These are phyloP conservation scores for Speoplatyrhinus poulsoni DNA, from an alignment of 2,113 vertebrate species.

Conservation along the genomic window DNA sequence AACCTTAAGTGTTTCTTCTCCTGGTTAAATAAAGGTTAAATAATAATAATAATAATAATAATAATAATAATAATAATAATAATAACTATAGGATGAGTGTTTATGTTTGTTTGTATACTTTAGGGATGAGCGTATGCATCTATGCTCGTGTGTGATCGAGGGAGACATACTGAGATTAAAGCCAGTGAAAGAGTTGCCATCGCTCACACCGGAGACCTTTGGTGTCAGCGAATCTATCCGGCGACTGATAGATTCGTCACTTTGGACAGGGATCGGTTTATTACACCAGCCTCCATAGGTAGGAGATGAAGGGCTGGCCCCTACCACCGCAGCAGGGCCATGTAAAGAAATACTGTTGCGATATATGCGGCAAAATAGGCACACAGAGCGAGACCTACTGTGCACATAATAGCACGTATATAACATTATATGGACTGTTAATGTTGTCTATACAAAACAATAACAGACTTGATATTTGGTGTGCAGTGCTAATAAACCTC, in stretches of 20 bases:
- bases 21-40: no score
- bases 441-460: no score
- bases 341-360: not conserved
- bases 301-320: not conserved
- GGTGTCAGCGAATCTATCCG: constrained; percentile 60
- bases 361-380: not conserved
- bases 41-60: no score
- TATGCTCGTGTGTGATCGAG: constrained; percentile 55
- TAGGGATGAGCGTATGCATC: constrained; percentile 17
- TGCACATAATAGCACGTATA: constrained; percentile 4
- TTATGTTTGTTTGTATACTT: constrained; percentile 15
- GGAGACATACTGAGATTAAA: constrained; percentile 90
- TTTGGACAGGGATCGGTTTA: constrained; percentile 66
- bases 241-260: constrained; percentile 67
- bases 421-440: not conserved
- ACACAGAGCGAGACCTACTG: constrained; percentile 29
- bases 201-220: constrained; percentile 71
- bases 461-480: constrained; percentile 13
- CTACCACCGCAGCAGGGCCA: no score
- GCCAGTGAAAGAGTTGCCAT: constrained; percentile 68
- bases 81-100: not conserved
- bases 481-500: constrained; percentile 1
- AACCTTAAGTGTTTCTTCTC: no score
- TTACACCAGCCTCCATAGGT: constrained; percentile 56
- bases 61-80: no score